Evolutionary conservation across 2,113 vertebrate genomes (phyloP).

Genomic region (Zosterops pallidus): DNA sequence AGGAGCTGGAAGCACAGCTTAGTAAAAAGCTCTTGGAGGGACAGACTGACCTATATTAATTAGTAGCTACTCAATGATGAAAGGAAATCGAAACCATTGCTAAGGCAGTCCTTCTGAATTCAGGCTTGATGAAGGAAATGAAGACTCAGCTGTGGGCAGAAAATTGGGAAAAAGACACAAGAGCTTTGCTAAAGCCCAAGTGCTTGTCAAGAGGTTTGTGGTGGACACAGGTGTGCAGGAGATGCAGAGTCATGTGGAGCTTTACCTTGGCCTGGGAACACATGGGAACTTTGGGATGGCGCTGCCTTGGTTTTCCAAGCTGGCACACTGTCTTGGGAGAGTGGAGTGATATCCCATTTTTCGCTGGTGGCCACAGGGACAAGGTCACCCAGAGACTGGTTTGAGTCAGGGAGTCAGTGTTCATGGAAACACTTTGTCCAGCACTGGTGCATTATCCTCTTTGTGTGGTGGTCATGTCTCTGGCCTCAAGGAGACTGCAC

Average conservation of each 20-base stretch:
- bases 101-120: neutral
- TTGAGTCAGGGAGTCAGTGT: neutral
- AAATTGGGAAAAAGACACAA: neutral
- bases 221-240: neutral
- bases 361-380: neutral
- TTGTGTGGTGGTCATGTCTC: neutral
- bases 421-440: neutral
- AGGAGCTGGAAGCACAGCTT: neutral
- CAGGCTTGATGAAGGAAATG: neutral
- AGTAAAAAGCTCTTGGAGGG: neutral
- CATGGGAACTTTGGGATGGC: neutral
- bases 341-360: neutral
- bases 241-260: neutral
- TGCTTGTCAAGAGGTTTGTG: neutral
- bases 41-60: neutral
- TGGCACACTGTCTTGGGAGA: neutral
- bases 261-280: neutral
- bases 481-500: neutral
- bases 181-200: neutral
- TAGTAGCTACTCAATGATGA: neutral
- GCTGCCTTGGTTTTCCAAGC: neutral
- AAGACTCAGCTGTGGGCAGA: neutral
- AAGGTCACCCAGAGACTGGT: neutral
- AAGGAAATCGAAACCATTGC: neutral
- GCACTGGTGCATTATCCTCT: accelerated